Base-by-base conservation (phyloP, 2,797 vertebrate genomes). In the Staurois parvus region DNA sequence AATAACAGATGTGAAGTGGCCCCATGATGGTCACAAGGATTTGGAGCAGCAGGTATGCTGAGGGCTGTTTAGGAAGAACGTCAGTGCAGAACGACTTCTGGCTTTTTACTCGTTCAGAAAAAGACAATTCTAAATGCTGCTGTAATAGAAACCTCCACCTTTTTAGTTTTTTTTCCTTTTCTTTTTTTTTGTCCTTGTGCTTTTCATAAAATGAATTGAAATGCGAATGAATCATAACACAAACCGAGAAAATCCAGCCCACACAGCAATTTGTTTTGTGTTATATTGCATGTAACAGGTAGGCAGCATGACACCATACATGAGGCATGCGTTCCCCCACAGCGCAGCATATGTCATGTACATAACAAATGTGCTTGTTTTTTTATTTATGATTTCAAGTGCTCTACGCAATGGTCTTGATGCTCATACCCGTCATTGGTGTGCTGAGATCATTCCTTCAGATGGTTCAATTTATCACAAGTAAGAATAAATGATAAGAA, bases 231-330 rank as follows among this genome's bases (percentile, higher is more conserved):
- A 59, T 81, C 79, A 81, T 62, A 72, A 48, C 79, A 62, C 13
- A 56, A 48, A 81, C 40, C 30, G 79, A 62, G 69, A 64, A n/a
- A 81, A 21, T 72, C 3, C 69, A 72, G 19, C 69, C 79, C 79
- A 72, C 79, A 81, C 79, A 81, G 79, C 32, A 42, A 81, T 72
- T 81, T 81, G 69, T 81, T 81, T 81, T 81, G 69, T 81, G 69
- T 81, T 81, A 30, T n/a, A 42, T 81, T 73, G 45, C 70, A 81
- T 81, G 79, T 81, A 70, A 42, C 45, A 81, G 69, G 79, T 81
- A 81, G 79, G 79, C 69, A 70, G 79, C 26, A 24, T 62, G 79
- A 81, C 42, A 19, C 67, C 69, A 81, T 81, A 72, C 52, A 42
- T 73, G 79, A 73, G 68, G 79, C 79, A 72, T n/a, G 52, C 79